phyloP scores from a whole-genome alignment of 2,113 vertebrate species.

The Macquaria ambigua region DNA sequence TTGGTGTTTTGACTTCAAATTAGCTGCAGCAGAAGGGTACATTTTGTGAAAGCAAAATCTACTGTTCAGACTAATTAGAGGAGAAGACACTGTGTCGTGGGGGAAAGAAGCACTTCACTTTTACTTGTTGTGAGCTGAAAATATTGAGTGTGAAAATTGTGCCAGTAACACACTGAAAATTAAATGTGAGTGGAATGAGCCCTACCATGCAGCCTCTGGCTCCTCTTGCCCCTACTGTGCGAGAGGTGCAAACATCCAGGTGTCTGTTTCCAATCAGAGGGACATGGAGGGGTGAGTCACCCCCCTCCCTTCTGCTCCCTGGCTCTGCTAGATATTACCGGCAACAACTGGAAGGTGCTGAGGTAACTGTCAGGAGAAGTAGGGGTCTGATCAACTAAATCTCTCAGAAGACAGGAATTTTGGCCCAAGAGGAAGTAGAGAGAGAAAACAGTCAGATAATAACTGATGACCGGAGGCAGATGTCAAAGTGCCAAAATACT shows the following conservation, averaged over 20 bases:
- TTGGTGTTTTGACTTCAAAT: constrained; percentile 20
- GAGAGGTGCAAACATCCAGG: constrained; percentile 39
- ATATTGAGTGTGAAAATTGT: neutral
- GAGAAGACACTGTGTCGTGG: neutral
- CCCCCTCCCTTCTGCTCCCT: neutral
- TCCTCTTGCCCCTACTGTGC: constrained; percentile 1
- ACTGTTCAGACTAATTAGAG: constrained; percentile 24
- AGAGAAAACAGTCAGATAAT: constrained; percentile 42
- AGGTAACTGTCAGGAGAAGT: constrained; percentile 30
- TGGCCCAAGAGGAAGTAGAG: neutral
- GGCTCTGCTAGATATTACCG: constrained; percentile 17
- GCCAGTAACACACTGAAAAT: constrained; percentile 11
- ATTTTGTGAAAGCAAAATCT: constrained; percentile 27
- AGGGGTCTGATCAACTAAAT: constrained; percentile 11
- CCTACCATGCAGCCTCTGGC: constrained; percentile 7
- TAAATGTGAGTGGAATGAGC: constrained; percentile 17
- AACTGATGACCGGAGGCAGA: constrained; percentile 30
- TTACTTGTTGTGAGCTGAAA: constrained; percentile 13
- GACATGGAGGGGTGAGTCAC: neutral
- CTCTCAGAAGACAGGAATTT: constrained; percentile 28
- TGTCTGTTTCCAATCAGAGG: constrained; percentile 67
- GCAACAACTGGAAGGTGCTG: constrained; percentile 46
- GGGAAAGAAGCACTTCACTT: neutral
- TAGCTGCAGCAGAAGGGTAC: neutral
- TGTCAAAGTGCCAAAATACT: constrained; percentile 45